phyloP scores from a whole-genome alignment of 64 coral and sea anemone species.

The Pachyseris speciosa region DNA sequence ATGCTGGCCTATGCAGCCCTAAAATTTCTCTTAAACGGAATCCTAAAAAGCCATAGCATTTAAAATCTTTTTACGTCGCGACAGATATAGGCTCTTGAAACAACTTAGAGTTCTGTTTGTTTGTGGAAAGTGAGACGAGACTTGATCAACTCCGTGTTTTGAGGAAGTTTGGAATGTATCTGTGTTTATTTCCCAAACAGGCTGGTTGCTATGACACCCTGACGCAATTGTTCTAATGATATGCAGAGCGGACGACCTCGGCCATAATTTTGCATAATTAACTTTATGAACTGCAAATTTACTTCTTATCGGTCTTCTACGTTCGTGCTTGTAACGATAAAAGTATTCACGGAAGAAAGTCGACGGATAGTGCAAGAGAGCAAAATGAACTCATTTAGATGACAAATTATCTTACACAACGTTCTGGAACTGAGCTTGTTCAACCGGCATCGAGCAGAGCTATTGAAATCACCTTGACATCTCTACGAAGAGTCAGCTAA shows the following conservation, averaged over 20 bases:
- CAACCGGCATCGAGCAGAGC: not conserved
- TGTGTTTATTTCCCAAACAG: slow-evolving; percentile 36
- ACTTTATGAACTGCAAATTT: slow-evolving; percentile 21
- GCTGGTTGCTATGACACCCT: slow-evolving; percentile 14
- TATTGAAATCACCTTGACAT: slow-evolving; percentile 2
- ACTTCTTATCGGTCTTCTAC: not conserved
- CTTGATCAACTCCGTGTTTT: not conserved
- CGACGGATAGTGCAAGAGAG: not conserved
- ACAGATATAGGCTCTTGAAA: not conserved
- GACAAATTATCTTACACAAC: not conserved
- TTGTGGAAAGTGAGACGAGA: slow-evolving; percentile 15
- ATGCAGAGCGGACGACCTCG: not conserved
- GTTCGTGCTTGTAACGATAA: not conserved
- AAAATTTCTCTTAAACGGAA: not conserved
- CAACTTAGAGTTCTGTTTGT: not conserved
- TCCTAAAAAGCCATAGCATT: not conserved
- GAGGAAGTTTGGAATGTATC: slow-evolving; percentile 40
- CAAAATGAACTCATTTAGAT: slow-evolving; percentile 3
- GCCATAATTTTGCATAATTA: slow-evolving; percentile 51
- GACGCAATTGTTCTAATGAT: slow-evolving; percentile 25
- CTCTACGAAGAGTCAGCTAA: not conserved
- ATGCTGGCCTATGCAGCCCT: not conserved
- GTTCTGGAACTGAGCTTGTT: not conserved
- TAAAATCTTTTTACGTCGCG: not conserved
- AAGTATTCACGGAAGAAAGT: not conserved